A percentile compares a stretch with the other conserved stretches of the same genome.
These are phyloP conservation scores for Cephus rjabovi DNA, from an alignment of 2,888 invertebrate species.

Conservation along the genomic window DNA sequence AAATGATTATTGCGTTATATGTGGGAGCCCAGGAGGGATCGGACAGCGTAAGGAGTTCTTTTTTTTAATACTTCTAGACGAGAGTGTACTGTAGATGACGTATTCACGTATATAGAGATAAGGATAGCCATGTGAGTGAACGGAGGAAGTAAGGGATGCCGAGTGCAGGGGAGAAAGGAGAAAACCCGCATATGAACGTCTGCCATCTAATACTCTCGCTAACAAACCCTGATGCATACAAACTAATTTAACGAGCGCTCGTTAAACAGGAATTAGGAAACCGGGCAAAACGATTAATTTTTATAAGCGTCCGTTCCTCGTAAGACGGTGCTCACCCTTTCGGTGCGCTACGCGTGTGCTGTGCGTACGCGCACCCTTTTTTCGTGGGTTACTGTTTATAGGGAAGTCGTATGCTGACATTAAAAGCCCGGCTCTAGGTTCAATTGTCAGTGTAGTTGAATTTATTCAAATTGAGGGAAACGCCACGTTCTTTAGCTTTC, in stretches of 20 bases:
- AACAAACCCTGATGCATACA: slow-evolving; percentile 24
- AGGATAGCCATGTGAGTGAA: background rate
- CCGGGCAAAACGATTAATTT: slow-evolving; percentile 58
- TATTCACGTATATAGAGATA: background rate
- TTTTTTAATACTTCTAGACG: too few species aligned
- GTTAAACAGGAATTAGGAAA: slow-evolving; percentile 50
- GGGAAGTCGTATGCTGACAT: background rate
- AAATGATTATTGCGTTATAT: slow-evolving; percentile 65
- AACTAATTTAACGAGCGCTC: slow-evolving; percentile 29
- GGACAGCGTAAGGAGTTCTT: background rate
- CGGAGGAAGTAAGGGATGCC: slow-evolving; percentile 15
- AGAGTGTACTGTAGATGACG: too few species aligned
- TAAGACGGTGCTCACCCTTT: background rate
- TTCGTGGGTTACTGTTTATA: background rate
- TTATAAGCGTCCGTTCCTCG: slow-evolving; percentile 35
- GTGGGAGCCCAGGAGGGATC: slow-evolving; percentile 33
- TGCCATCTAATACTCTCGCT: slow-evolving; percentile 18
- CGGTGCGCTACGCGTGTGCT: background rate
- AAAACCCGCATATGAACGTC: slow-evolving; percentile 31
- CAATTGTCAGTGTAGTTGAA: background rate
- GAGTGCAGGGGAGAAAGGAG: slow-evolving; percentile 20
- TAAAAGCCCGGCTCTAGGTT: background rate
- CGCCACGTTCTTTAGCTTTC: background rate
- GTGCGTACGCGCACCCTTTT: background rate
- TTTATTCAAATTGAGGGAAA: background rate